Percentiles rank a stretch among this genome's conserved stretches.
Conservation (phyloP, 2,888 invertebrate genomes). For the Mamestra brassicae region DNA sequence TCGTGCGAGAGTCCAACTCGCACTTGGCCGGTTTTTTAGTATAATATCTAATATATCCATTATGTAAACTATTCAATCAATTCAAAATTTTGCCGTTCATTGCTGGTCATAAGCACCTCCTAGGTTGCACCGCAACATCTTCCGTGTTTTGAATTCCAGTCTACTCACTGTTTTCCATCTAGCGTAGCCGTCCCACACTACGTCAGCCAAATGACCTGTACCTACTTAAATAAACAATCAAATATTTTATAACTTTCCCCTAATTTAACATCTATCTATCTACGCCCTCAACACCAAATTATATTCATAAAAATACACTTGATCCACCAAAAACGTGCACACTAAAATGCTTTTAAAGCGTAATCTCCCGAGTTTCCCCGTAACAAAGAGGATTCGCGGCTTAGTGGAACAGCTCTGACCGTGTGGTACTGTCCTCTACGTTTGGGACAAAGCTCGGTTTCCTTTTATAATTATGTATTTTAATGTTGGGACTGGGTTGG, state of each 20-base stretch:
- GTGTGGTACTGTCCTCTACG: constrained; percentile 48
- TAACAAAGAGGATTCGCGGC: constrained; percentile 71
- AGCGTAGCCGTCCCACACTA: not conserved
- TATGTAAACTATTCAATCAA: too few relatives aligned
- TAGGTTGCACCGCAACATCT: too few relatives aligned
- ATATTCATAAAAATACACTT: constrained; percentile 23
- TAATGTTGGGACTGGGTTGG: constrained; percentile 19
- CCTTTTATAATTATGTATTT: constrained; percentile 55
- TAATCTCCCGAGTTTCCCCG: constrained; percentile 65
- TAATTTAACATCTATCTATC: not conserved
- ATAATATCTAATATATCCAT: too few relatives aligned
- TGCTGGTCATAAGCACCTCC: too few relatives aligned
- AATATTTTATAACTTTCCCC: too few relatives aligned
- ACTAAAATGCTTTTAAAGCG: constrained; percentile 68
- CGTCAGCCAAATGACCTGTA: not conserved
- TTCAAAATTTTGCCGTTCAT: too few relatives aligned
- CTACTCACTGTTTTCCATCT: too few relatives aligned
- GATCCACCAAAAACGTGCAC: constrained; percentile 48
- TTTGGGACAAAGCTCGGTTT: constrained; percentile 52
- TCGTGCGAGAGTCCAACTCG: too few relatives aligned
- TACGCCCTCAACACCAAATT: not conserved
- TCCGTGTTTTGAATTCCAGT: too few relatives aligned
- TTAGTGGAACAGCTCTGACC: constrained; percentile 58
- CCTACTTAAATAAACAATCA: too few relatives aligned
- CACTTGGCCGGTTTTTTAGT: too few relatives aligned